These are phyloP conservation scores for Setipinna tenuifilis DNA, from an alignment of 2,797 vertebrate genomes.

Conservation along the genomic window DNA sequence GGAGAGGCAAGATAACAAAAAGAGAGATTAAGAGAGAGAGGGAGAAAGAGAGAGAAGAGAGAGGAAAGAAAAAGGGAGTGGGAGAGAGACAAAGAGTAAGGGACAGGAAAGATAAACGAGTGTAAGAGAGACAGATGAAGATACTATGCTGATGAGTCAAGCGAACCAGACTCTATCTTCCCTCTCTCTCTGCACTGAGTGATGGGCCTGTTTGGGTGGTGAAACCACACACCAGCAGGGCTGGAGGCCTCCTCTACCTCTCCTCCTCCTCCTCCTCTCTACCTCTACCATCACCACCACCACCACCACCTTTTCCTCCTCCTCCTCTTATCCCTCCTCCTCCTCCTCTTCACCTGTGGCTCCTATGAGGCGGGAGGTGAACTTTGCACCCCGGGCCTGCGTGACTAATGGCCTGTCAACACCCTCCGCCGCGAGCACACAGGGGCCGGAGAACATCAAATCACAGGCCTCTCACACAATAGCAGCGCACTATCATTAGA, in stretches of 20 bases:
- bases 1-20: background rate
- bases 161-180: background rate
- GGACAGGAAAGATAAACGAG: background rate
- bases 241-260: background rate
- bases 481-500: conserved; percentile 45
- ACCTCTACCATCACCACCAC: background rate
- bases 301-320: background rate
- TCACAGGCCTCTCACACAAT: conserved; percentile 42
- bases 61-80: background rate
- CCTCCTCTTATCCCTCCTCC: background rate
- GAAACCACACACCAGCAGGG: conserved; percentile 24
- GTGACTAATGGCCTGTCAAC: conserved; percentile 53
- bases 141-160: conserved; percentile 18
- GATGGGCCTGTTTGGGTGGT: background rate
- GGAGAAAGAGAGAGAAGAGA: background rate
- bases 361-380: conserved; percentile 33
- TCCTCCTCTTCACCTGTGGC: background rate
- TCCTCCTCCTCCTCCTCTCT: background rate
- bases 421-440: conserved; percentile 33
- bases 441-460: conserved; percentile 31
- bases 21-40: background rate
- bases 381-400: conserved; percentile 35
- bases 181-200: background rate
- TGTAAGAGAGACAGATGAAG: background rate
- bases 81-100: background rate